Base-by-base conservation (phyloP, 2,888 invertebrate species). In the Nomada fucata region DNA sequence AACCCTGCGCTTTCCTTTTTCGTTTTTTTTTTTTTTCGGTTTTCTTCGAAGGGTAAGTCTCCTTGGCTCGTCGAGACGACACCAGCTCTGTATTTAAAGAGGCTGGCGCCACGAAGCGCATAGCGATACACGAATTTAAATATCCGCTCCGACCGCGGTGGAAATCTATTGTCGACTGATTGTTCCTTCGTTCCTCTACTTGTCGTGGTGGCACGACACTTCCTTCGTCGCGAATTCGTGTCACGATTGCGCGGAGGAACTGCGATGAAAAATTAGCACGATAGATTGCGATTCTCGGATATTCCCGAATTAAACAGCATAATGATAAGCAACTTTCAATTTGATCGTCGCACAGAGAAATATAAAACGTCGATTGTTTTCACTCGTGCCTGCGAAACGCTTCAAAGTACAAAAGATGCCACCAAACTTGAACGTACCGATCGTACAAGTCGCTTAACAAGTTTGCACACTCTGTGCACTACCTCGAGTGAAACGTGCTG, bases 101-200 rank as follows among this genome's bases (percentile, higher is more conserved):
- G 60, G 64, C 79, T 85, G 85, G 84, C 87, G 84, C 84, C 87
- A 85, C 78, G 85, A 79, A 74, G 72, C 79, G 83, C 87, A 81
- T 84, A 87, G 83, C 73, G 70, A 81, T 70, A 70, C 73, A 55
- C 74, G 79, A 75, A 87, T 86, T 87, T 83, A 75, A 84, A 86
- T 87, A 75, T 75, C 59, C 74, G 47, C 69, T 52, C 70, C 26
- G 50, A 2, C 61, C 11, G 36, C 42, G 55, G 18, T 47, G 64
- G 20, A 70, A 59, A 68, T 72, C 50, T 63, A 63, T 64, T 57
- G 23, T 50, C 42, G 26, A 3, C 26, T n/a, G 44, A 11, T 50
- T n/a, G 13, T 53, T 63, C 23, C 53, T 29, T 26, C 60, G 29
- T 59, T 5, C 26, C 29, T 20, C 15, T n/a, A 26, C 10, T n/a